Evolutionary conservation across 2,888 invertebrate species (phyloP).

Genomic region (Drosophila nigricruria): DNA sequence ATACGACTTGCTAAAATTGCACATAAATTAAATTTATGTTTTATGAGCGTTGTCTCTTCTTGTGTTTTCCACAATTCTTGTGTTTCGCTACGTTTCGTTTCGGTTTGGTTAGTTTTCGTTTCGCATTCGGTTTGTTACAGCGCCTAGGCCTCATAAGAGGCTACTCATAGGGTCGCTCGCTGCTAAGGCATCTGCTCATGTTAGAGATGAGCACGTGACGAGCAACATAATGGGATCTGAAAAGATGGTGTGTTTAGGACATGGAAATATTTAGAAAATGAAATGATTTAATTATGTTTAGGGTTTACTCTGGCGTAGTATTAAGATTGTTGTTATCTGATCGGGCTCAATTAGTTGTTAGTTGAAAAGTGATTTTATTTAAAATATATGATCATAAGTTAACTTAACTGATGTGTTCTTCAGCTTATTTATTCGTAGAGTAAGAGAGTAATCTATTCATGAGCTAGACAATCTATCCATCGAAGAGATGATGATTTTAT

Average conservation of each 20-base stretch:
- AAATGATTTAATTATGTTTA: background rate
- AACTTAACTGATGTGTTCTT: background rate
- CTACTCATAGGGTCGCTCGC: background rate
- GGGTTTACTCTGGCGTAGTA: background rate
- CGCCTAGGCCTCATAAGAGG: constrained; percentile 12
- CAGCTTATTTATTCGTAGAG: background rate
- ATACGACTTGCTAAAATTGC: constrained; percentile 81
- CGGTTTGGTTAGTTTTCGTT: constrained; percentile 28
- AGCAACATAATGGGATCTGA: background rate
- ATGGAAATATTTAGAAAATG: background rate
- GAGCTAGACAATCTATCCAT: background rate
- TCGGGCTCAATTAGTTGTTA: background rate
- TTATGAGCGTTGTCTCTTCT: constrained; percentile 76
- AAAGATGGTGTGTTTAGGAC: background rate
- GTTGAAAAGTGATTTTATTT: background rate
- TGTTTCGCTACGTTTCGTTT: constrained; percentile 38
- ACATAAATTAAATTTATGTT: constrained; percentile 81
- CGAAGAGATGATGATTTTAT: background rate
- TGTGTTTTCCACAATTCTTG: constrained; percentile 44
- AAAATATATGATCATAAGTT: background rate
- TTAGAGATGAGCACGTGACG: constrained; percentile 26
- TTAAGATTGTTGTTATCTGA: background rate
- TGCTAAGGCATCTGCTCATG: background rate
- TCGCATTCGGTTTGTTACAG: constrained; percentile 5
- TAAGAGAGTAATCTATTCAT: background rate